Conservation (phyloP, 2,888 invertebrate species). For the Xylota sylvarum region DNA sequence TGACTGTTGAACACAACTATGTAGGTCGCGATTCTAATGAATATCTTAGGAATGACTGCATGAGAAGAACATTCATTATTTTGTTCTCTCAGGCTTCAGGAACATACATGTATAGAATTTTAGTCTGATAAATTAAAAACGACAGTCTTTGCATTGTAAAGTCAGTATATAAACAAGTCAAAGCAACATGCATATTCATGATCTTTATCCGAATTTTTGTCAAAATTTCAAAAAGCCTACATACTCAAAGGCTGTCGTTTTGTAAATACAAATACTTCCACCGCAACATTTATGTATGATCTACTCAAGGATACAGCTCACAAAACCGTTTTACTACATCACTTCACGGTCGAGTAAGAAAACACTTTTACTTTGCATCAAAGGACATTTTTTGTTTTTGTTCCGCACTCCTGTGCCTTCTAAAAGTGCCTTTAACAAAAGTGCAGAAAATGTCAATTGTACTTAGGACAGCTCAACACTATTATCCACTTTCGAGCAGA, state of each 20-base stretch:
- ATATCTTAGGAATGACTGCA: too few species aligned
- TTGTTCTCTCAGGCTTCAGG: too few species aligned
- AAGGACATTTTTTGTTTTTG: slow-evolving; percentile 49
- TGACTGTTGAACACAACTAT: too few species aligned
- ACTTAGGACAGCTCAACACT: slow-evolving; percentile 57
- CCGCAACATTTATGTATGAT: neutral
- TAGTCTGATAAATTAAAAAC: too few species aligned
- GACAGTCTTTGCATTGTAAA: too few species aligned
- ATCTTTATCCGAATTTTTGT: neutral
- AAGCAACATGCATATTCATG: neutral
- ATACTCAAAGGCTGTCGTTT: neutral
- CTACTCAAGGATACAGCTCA: slow-evolving; percentile 27
- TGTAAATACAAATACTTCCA: neutral
- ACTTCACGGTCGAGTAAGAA: slow-evolving; percentile 43
- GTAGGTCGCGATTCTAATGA: too few species aligned
- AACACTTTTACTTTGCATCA: slow-evolving; percentile 41
- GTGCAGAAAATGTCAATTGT: slow-evolving; percentile 74
- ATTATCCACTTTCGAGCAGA: slow-evolving; percentile 56
- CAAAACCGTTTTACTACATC: slow-evolving; percentile 28
- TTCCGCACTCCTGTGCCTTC: neutral
- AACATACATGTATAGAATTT: too few species aligned
- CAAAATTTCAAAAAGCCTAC: neutral
- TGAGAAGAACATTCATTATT: too few species aligned
- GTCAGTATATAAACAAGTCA: neutral
- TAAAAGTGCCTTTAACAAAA: slow-evolving; percentile 49